Evolutionary conservation across 2,888 invertebrate species (phyloP).

Genomic region (Orchesella flavescens): DNA sequence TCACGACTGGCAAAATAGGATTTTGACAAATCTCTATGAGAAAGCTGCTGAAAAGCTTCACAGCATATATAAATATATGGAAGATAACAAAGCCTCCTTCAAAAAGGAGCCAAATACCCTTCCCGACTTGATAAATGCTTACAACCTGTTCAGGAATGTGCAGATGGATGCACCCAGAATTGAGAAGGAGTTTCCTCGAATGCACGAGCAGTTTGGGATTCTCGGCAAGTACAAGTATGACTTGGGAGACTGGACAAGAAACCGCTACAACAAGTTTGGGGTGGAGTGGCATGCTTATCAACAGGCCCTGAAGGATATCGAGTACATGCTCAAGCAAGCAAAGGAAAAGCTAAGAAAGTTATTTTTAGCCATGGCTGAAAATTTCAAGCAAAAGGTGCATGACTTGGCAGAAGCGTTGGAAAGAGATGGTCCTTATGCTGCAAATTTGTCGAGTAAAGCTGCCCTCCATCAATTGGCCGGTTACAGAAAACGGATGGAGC

Average conservation of each 20-base stretch:
- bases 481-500: constrained; percentile 74
- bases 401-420: constrained; percentile 81
- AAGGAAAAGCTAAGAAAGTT: constrained; percentile 76
- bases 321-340: constrained; percentile 82
- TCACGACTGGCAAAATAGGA: constrained; percentile 78
- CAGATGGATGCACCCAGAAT: constrained; percentile 78
- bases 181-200: constrained; percentile 83
- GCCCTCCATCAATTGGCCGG: constrained; percentile 54
- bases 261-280: constrained; percentile 74
- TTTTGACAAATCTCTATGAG: constrained; percentile 76
- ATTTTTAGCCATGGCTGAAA: constrained; percentile 51
- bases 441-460: constrained; percentile 40
- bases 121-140: constrained; percentile 82
- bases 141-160: constrained; percentile 82
- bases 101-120: constrained; percentile 82
- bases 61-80: constrained; percentile 80
- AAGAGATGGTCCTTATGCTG: constrained; percentile 80
- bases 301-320: constrained; percentile 81
- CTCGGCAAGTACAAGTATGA: constrained; percentile 74
- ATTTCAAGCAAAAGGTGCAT: constrained; percentile 24
- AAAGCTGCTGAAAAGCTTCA: constrained; percentile 80
- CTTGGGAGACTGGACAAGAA: constrained; percentile 72
- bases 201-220: constrained; percentile 83
- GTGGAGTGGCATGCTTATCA: constrained; percentile 84
- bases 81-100: constrained; percentile 76